Conservation (phyloP, 2,888 invertebrate species). For the Drosophila basisetae region DNA sequence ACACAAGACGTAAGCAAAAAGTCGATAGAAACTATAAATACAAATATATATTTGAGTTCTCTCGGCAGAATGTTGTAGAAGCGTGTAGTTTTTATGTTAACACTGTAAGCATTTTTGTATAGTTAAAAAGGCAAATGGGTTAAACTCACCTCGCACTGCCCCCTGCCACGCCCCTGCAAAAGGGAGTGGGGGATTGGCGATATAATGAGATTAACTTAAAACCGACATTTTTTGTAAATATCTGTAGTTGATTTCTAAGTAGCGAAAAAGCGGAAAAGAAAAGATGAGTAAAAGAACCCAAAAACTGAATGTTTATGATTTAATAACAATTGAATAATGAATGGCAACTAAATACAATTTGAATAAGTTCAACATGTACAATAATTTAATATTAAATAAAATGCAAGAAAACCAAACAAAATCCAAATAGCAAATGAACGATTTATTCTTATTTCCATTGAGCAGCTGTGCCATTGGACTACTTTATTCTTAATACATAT, state of each 20-base stretch:
- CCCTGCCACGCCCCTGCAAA: not conserved
- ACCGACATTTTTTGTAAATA: conserved; percentile 67
- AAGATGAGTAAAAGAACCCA: conserved; percentile 13
- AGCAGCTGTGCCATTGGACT: conserved; percentile 33
- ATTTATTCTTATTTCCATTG: not conserved
- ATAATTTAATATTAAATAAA: conserved; percentile 81
- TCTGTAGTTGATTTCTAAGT: conserved; percentile 78
- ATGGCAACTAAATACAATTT: conserved; percentile 76
- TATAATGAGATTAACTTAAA: conserved; percentile 24
- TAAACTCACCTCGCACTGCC: conserved; percentile 18
- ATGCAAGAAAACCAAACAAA: conserved; percentile 56
- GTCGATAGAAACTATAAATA: conserved; percentile 44
- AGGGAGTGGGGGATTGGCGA: not conserved
- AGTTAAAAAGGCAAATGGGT: conserved; percentile 56
- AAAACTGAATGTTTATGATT: conserved; percentile 73
- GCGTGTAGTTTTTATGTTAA: conserved; percentile 72
- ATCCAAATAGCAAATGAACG: conserved; percentile 14
- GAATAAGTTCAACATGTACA: conserved; percentile 82
- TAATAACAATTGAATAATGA: conserved; percentile 55
- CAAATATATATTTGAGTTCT: conserved; percentile 47
- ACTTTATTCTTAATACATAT: conserved; percentile 2
- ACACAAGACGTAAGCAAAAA: conserved; percentile 51
- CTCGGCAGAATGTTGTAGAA: conserved; percentile 48
- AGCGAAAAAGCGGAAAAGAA: conserved; percentile 53
- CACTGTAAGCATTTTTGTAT: conserved; percentile 72